Evolutionary conservation across 64 coral and sea anemone species (phyloP).

Genomic region (Pocillopora verrucosa): DNA sequence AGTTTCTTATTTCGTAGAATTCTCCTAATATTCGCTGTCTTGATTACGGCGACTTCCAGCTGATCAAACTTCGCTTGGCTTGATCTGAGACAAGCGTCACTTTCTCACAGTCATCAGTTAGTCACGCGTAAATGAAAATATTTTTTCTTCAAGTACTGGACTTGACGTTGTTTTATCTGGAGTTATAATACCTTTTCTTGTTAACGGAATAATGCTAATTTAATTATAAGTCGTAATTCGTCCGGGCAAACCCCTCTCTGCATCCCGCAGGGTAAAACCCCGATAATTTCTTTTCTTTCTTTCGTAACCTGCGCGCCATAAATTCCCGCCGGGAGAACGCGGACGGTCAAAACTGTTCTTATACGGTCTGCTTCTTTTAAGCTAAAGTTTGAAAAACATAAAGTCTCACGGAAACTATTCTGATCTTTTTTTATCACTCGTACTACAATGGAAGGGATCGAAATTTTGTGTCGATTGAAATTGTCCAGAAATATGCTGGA

Average conservation of each 20-base stretch:
- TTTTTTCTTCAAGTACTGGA: neutral
- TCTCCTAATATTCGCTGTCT: neutral
- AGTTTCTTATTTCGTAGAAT: neutral
- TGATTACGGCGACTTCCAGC: neutral
- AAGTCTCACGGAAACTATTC: no score
- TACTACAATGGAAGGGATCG: no score
- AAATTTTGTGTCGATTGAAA: no score
- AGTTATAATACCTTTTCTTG: neutral
- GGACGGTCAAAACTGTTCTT: neutral
- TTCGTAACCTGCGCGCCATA: neutral
- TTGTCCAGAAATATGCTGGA: no score
- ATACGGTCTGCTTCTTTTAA: no score
- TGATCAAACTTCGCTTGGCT: neutral
- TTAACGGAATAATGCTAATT: neutral
- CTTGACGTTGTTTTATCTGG: neutral
- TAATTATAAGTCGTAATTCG: neutral
- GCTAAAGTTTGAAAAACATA: no score
- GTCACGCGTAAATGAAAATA: neutral
- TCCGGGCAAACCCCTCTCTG: conserved; percentile 33
- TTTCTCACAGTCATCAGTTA: no score
- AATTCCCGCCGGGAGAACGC: neutral
- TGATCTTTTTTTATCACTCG: no score
- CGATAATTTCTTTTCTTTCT: neutral
- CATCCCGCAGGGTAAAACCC: conserved; percentile 17
- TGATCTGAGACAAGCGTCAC: neutral